These are phyloP conservation scores for Denticeps clupeoides DNA, from an alignment of 2,797 vertebrate genomes.

Conservation along the genomic window DNA sequence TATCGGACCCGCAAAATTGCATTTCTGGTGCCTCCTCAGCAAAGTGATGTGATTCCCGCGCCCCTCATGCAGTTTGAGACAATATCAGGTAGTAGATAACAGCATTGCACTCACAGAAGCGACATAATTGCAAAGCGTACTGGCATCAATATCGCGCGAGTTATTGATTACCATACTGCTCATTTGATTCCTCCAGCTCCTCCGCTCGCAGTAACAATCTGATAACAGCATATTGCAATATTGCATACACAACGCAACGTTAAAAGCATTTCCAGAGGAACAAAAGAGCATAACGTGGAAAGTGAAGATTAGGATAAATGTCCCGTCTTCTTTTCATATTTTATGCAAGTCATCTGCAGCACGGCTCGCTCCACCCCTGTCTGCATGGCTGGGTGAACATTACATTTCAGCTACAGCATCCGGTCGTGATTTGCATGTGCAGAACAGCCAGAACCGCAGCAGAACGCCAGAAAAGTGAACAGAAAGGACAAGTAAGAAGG, in stretches of 20 bases:
- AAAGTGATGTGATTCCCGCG: conserved; percentile 60
- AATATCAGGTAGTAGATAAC: conserved; percentile 63
- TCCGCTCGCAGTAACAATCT: neutral
- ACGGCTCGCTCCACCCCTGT: conserved; percentile 10
- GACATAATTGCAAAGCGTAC: conserved; percentile 48
- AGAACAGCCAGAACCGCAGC: too few species aligned
- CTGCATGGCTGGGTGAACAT: conserved; percentile 4
- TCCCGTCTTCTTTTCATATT: too few species aligned
- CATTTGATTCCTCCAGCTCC: conserved; percentile 38
- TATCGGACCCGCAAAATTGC: conserved; percentile 62
- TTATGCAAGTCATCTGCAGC: too few species aligned
- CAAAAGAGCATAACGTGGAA: too few species aligned
- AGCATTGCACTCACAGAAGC: conserved; percentile 52
- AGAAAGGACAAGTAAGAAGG: neutral
- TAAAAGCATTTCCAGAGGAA: too few species aligned
- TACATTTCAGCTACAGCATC: conserved; percentile 13
- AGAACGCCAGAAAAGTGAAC: too few species aligned
- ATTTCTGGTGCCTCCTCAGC: conserved; percentile 57
- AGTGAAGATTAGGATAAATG: too few species aligned
- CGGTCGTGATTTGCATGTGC: conserved; percentile 9
- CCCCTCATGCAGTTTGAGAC: conserved; percentile 58
- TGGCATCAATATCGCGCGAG: conserved; percentile 43
- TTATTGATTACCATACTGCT: conserved; percentile 49
- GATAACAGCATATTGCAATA: neutral
- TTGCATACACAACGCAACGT: neutral